Conservation (phyloP, 2,797 vertebrate genomes). For the Pipistrellus pygmaeus region DNA sequence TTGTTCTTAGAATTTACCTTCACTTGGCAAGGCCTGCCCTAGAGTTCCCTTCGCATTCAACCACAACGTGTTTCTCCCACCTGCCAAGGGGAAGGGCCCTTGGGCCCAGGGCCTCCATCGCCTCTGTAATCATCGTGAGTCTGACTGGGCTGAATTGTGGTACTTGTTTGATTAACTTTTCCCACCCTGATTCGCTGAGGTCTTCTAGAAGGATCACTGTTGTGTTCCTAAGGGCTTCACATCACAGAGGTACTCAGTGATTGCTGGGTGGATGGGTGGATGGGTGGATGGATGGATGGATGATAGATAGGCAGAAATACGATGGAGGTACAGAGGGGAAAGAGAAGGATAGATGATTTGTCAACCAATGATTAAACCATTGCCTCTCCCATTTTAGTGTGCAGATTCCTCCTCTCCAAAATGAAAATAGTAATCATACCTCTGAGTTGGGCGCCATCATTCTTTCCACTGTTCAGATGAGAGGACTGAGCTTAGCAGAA, state of each 20-base stretch:
- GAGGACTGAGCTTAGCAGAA: background rate
- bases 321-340: background rate
- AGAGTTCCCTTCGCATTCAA: background rate
- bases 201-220: background rate
- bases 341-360: background rate
- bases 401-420: background rate
- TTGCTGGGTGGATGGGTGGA: background rate
- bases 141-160: fast-evolving
- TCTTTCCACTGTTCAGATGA: no score
- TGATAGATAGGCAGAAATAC: fast-evolving
- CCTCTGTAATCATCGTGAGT: no score
- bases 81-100: background rate
- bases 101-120: fast-evolving
- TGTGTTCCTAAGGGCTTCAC: background rate
- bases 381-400: background rate
- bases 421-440: no score
- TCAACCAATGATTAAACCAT: background rate
- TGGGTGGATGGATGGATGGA: background rate
- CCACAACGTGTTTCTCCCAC: background rate
- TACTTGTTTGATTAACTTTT: background rate
- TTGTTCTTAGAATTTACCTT: background rate
- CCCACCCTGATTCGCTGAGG: background rate
- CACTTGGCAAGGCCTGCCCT: background rate
- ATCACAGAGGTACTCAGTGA: background rate
- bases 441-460: background rate